A percentile compares a stretch with the other conserved stretches of the same genome.
Evolutionary conservation across 2,888 invertebrate species (phyloP).

Genomic region (Uropetala carovei): DNA sequence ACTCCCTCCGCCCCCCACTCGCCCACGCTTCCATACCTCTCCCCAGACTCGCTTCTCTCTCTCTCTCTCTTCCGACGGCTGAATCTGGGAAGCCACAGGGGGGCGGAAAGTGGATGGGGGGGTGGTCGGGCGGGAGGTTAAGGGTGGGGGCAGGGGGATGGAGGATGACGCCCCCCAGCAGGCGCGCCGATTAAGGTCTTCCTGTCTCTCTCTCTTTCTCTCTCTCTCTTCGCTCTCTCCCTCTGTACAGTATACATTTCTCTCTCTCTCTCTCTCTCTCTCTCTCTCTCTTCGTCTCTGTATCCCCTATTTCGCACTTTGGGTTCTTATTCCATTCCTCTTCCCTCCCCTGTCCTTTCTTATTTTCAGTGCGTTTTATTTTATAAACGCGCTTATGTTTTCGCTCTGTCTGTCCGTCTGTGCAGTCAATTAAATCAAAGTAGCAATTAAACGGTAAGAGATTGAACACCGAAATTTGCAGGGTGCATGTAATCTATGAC

Average conservation of each 20-base stretch:
- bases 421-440: too few species aligned
- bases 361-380: too few species aligned
- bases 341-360: neutral
- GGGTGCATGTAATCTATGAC: too few species aligned
- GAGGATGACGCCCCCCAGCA: slow-evolving; percentile 41
- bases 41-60: neutral
- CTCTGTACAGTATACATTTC: neutral
- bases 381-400: too few species aligned
- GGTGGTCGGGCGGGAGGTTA: neutral
- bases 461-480: too few species aligned
- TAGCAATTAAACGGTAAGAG: too few species aligned
- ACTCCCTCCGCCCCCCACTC: neutral
- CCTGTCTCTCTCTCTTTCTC: neutral
- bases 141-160: neutral
- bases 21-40: neutral
- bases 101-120: neutral
- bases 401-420: too few species aligned
- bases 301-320: neutral
- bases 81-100: slow-evolving; percentile 58
- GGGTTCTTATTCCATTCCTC: neutral
- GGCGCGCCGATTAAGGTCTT: slow-evolving; percentile 50
- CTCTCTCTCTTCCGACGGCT: neutral
- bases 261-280: neutral
- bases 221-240: neutral
- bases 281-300: neutral